Conservation (phyloP, 1,140 invertebrate species). For the Lepidostoma basale region DNA sequence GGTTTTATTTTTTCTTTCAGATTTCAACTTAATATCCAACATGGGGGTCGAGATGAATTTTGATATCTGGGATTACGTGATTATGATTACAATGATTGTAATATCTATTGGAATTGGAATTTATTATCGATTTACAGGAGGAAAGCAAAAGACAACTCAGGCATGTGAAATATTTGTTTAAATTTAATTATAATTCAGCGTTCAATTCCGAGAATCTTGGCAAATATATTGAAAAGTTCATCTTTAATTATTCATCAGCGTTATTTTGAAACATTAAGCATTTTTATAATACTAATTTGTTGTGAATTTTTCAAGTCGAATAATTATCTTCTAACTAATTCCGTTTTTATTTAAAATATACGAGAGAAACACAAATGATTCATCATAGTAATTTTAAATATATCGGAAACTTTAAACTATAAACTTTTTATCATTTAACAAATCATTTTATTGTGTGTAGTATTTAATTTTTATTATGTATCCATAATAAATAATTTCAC, state of each 20-base stretch:
- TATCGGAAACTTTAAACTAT: too few relatives aligned
- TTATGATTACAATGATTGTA: conserved; percentile 56
- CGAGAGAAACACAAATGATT: too few relatives aligned
- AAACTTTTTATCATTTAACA: background rate
- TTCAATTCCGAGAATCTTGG: too few relatives aligned
- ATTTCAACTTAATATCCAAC: too few relatives aligned
- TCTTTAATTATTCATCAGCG: too few relatives aligned
- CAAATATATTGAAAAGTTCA: too few relatives aligned
- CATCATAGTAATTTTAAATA: too few relatives aligned
- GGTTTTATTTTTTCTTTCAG: too few relatives aligned
- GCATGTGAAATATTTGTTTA: conserved; percentile 54
- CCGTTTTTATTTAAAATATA: background rate
- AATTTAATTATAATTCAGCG: background rate
- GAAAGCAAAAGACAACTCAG: conserved; percentile 83
- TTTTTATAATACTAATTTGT: background rate
- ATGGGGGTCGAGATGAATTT: conserved; percentile 47
- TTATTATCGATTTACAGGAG: conserved; percentile 76
- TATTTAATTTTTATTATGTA: background rate
- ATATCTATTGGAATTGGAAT: conserved; percentile 54
- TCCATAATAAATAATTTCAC: background rate
- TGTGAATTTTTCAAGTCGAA: background rate
- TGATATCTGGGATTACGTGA: conserved; percentile 56
- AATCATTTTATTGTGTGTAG: background rate
- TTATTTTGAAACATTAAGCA: background rate
- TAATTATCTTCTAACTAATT: background rate